Conservation (phyloP, 2,113 vertebrate species). For the Otis tarda region DNA sequence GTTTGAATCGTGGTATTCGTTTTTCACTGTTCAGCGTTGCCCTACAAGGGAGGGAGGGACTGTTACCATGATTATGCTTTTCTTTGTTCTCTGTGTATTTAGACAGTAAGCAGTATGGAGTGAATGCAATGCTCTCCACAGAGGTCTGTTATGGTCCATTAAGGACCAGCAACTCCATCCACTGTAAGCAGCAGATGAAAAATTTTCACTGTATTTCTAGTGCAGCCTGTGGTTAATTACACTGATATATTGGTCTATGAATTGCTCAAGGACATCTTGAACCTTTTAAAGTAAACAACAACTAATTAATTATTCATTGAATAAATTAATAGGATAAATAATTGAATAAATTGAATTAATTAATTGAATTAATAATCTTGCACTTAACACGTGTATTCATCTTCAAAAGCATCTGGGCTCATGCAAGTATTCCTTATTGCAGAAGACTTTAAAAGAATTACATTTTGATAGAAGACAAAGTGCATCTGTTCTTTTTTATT, state of each 20-base stretch:
- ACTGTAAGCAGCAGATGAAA: neutral
- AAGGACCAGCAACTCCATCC: neutral
- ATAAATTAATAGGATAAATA: neutral
- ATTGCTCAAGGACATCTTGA: neutral
- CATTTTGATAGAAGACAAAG: neutral
- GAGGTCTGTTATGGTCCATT: neutral
- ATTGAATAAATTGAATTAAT: neutral
- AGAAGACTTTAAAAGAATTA: neutral
- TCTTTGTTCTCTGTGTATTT: neutral
- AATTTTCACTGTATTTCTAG: neutral
- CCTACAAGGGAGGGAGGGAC: neutral
- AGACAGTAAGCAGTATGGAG: fast-evolving
- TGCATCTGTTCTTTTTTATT: neutral
- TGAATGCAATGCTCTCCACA: neutral
- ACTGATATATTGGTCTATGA: neutral
- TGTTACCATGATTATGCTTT: fast-evolving
- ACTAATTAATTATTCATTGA: neutral
- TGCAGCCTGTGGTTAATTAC: neutral
- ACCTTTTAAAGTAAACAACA: neutral
- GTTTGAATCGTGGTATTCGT: neutral
- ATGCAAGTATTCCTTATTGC: neutral
- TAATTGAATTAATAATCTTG: neutral
- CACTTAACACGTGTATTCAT: neutral
- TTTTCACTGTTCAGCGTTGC: neutral
- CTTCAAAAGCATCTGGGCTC: neutral